A percentile compares a stretch with the other conserved stretches of the same genome.
phyloP scores from a whole-genome alignment of 2,888 invertebrate species.

The Frankliniella fusca region DNA sequence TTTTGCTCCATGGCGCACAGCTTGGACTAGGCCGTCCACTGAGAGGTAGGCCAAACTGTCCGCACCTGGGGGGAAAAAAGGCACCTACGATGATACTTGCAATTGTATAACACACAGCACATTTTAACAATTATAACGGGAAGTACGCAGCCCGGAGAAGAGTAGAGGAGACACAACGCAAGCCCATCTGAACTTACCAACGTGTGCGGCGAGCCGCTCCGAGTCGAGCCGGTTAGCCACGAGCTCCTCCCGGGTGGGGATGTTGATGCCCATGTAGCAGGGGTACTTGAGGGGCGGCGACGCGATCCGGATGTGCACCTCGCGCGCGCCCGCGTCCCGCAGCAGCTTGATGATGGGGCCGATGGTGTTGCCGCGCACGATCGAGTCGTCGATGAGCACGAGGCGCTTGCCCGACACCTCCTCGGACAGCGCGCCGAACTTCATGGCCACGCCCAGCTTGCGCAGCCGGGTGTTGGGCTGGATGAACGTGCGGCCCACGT shows the following conservation, averaged over 20 bases:
- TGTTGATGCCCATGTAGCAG: conserved; percentile 99
- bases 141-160: too few relatives aligned
- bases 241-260: conserved; percentile 92
- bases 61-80: conserved; percentile 59
- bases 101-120: not conserved
- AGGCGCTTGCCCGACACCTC: conserved; percentile 85
- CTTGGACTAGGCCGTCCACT: conserved; percentile 83
- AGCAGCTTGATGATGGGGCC: conserved; percentile 92
- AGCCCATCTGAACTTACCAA: conserved; percentile 60
- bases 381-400: conserved; percentile 94
- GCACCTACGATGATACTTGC: too few relatives aligned
- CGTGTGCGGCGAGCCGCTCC: conserved; percentile 74
- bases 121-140: too few relatives aligned
- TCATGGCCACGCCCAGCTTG: conserved; percentile 93
- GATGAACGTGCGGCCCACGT: conserved; percentile 96
- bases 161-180: not conserved
- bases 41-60: conserved; percentile 89
- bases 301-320: conserved; percentile 94
- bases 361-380: conserved; percentile 95
- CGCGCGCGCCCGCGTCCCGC: conserved; percentile 86
- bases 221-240: conserved; percentile 85
- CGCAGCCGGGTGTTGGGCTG: conserved; percentile 89
- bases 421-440: conserved; percentile 92
- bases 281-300: conserved; percentile 92
- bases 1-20: conserved; percentile 77